Percentiles rank a stretch among this genome's conserved stretches.
These are phyloP conservation scores for Turdus rufiventris DNA, from an alignment of 2,113 vertebrate species.

Conservation along the genomic window DNA sequence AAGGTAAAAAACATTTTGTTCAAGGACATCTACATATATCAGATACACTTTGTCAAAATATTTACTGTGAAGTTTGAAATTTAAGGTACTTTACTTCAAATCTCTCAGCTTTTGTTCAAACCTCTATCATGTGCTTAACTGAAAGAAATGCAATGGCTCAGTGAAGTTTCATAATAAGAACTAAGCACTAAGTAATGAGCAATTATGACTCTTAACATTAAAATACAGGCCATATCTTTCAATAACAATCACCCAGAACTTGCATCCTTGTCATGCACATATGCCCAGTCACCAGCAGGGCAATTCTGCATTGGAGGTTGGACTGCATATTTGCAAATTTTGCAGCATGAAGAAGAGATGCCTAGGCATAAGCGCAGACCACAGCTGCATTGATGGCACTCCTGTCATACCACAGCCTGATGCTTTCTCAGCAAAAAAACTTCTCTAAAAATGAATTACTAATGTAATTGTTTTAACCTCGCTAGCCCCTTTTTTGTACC, in stretches of 20 bases:
- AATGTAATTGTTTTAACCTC: neutral
- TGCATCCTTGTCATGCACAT: neutral
- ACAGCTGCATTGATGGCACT: neutral
- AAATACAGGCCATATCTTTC: neutral
- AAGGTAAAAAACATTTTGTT: neutral
- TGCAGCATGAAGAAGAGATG: neutral
- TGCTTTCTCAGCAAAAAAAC: neutral
- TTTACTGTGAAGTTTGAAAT: neutral
- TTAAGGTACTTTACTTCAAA: neutral
- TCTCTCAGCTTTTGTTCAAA: neutral
- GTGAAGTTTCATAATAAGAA: neutral
- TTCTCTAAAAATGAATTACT: neutral
- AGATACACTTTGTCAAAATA: neutral
- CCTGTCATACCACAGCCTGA: neutral
- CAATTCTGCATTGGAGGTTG: neutral
- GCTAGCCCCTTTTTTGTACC: neutral
- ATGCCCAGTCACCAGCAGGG: neutral
- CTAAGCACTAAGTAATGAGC: neutral
- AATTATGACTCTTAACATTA: neutral
- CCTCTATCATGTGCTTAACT: accelerated
- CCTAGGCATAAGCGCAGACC: neutral
- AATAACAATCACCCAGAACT: neutral
- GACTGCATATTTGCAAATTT: neutral
- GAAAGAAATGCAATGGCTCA: neutral
- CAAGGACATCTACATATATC: neutral